phyloP scores from a whole-genome alignment of 2,797 vertebrate genomes.

The Vipera latastei region DNA sequence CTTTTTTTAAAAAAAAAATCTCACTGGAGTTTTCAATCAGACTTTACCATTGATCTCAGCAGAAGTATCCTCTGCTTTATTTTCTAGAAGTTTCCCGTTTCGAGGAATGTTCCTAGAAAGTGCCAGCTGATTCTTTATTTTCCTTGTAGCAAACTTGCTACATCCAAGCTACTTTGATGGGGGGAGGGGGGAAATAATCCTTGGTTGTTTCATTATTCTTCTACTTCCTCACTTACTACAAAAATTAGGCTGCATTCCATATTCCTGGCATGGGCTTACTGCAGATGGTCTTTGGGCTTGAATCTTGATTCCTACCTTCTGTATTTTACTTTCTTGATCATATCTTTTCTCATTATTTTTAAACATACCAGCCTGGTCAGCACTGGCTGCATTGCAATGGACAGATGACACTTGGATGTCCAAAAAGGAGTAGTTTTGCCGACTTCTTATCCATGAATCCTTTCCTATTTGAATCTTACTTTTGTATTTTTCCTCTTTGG shows the following conservation, averaged over 20 bases:
- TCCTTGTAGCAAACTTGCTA: neutral
- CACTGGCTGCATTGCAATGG: conserved; percentile 34
- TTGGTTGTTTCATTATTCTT: neutral
- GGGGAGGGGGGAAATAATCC: neutral
- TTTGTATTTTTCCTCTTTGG: conserved; percentile 4
- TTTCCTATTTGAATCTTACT: neutral
- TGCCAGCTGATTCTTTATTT: neutral
- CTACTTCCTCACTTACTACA: neutral
- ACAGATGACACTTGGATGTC: conserved; percentile 32
- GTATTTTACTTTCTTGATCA: conserved; percentile 14
- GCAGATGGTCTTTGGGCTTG: neutral
- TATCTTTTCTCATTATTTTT: conserved; percentile 31
- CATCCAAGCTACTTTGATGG: neutral
- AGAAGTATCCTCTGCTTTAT: neutral
- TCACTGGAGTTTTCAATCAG: neutral
- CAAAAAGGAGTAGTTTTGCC: neutral
- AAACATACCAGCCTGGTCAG: conserved; percentile 26
- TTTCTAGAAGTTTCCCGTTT: neutral
- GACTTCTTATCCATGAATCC: neutral
- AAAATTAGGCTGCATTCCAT: neutral
- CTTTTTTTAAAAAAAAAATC: neutral
- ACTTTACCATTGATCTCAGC: neutral
- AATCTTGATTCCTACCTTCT: neutral
- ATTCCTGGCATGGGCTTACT: neutral
- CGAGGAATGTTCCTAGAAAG: neutral